Evolutionary conservation across 1,140 invertebrate species (phyloP).

Genomic region (Cherax destructor): DNA sequence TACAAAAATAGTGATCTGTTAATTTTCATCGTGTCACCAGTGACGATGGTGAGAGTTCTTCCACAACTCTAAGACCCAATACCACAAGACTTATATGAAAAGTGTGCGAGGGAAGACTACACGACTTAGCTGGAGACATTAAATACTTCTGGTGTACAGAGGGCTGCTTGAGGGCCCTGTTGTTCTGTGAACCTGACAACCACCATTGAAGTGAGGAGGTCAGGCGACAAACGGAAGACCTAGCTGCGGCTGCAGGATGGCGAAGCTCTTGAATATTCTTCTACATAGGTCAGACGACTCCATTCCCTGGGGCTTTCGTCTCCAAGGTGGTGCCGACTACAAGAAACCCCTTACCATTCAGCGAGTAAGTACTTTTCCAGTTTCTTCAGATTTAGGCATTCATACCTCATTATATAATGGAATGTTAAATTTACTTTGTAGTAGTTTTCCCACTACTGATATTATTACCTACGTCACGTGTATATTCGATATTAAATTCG

Average conservation of each 20-base stretch:
- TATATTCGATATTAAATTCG: background rate
- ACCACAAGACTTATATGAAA: background rate
- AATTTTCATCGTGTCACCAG: too few species aligned
- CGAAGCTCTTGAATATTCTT: conserved; percentile 89
- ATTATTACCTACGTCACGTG: too few species aligned
- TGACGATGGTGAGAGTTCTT: background rate
- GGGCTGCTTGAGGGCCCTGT: background rate
- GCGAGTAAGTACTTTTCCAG: conserved; percentile 83
- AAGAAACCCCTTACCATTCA: conserved; percentile 92
- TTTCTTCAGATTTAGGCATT: background rate
- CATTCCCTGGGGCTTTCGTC: conserved; percentile 91
- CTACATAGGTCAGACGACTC: conserved; percentile 87
- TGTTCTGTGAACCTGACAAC: too few species aligned
- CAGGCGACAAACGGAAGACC: background rate
- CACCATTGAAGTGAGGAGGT: background rate
- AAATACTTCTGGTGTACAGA: too few species aligned
- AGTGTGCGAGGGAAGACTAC: background rate
- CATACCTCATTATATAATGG: background rate
- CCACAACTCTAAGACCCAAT: background rate
- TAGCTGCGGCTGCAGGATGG: conserved; percentile 78
- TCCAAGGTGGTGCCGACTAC: conserved; percentile 96
- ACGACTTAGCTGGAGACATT: too few species aligned
- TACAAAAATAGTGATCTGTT: too few species aligned
- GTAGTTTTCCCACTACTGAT: too few species aligned
- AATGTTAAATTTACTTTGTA: too few species aligned